Percentiles rank a stretch among this genome's conserved stretches.
Conservation (phyloP, 2,797 vertebrate species). For the Sylvilagus floridanus region DNA sequence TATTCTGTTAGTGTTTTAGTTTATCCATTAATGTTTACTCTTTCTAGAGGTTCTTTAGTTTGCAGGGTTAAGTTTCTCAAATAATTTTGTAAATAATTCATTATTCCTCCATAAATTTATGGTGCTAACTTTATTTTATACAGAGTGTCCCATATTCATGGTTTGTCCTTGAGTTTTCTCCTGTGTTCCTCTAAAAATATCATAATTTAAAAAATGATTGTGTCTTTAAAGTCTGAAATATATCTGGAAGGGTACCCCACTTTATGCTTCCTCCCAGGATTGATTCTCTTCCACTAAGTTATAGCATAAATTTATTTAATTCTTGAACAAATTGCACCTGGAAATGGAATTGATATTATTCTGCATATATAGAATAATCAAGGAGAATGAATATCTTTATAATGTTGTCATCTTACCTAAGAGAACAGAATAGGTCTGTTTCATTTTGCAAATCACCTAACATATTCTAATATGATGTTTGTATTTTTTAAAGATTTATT, state of each 20-base stretch:
- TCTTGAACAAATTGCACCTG: conserved; percentile 9
- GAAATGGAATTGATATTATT: neutral
- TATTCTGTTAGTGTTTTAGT: neutral
- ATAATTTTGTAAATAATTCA: conserved; percentile 1
- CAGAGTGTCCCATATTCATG: neutral
- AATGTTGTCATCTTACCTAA: conserved; percentile 2
- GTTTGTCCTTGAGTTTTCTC: neutral
- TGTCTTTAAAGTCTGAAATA: neutral
- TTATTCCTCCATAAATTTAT: neutral
- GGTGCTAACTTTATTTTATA: neutral
- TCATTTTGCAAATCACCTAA: neutral
- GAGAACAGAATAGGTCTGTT: neutral
- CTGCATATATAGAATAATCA: neutral
- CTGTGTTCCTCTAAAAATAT: neutral
- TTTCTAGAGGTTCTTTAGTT: neutral
- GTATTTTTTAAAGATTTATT: too few species aligned
- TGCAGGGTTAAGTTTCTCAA: neutral
- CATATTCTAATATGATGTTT: too few species aligned
- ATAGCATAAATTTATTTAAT: neutral
- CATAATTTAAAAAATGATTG: neutral
- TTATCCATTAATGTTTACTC: neutral
- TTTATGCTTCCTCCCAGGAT: neutral
- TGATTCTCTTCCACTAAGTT: neutral
- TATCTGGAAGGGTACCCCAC: neutral
- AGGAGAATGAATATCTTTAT: neutral